Base-by-base conservation (phyloP, 2,888 invertebrate genomes). In the Conistra vaccinii region DNA sequence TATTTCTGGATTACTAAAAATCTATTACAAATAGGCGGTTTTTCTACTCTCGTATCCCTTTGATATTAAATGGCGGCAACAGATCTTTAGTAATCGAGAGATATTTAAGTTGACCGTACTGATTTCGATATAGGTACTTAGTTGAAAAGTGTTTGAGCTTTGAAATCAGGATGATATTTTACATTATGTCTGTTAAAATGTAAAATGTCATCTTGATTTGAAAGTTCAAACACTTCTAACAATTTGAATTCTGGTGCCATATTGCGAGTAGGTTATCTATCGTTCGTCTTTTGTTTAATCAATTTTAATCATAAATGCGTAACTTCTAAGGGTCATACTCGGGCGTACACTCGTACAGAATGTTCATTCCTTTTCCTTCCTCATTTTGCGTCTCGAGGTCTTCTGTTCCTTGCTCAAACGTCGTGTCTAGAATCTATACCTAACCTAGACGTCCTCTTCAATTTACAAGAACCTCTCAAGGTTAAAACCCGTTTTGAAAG, bases 391-490 rank as follows among this genome's bases (percentile, higher is more conserved):
- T 58, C 23, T 57, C 73, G 12, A 71, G 72, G 45, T 42, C 29
- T 32, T 45, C 26, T 45, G 29, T 39, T 39, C 17, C 23, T 60
- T 32, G 17, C 10, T 39, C 29, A 1, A 14, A 57, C 0, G 6
- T 75, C 55, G 76, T 75, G 55, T 63, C 45, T 55, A 51, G 17
- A 35, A 23, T 45, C 45, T 10, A 14, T 35, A 23, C 14, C 14
- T 39, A 32, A 23, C 32, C 10, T 20, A 29, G 14, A 48, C 7
- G 48, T 48, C 39, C 23, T 65, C 10, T 42, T 23, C 12, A 14
- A 23, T 39, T 57, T 45, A 12, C 26, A 35, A 73, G 10, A 42
- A 7, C 7, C 42, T 62, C n/a, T 23, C 75, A 75, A 74, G 76
- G 61, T 74, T 55, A 9, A 3, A n/a, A 57, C 0, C 29, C 20